Evolutionary conservation across 2,113 vertebrate species (phyloP).

Genomic region (Opisthocomus hoazin): DNA sequence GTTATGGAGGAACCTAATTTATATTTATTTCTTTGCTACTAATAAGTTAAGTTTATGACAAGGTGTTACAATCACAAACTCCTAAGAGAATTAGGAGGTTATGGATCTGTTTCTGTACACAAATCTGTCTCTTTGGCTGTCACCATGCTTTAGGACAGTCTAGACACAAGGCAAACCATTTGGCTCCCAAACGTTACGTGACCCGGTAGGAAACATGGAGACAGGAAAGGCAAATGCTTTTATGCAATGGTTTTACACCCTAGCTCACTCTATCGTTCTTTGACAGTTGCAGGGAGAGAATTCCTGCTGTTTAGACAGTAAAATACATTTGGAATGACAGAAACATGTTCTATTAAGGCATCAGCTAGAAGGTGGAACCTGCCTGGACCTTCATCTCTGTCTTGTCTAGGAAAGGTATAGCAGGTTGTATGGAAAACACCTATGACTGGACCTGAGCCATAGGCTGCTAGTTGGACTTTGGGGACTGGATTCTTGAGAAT

Average conservation of each 20-base stretch:
- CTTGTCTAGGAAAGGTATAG: background rate
- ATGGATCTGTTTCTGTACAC: background rate
- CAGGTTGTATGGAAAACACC: background rate
- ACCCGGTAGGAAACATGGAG: background rate
- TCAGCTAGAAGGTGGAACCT: too few relatives aligned
- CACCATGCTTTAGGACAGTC: background rate
- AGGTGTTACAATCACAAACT: background rate
- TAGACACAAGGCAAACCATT: background rate
- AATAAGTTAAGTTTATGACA: background rate
- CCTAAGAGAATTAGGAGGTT: background rate
- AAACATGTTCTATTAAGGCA: too few relatives aligned
- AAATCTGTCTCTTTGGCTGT: background rate
- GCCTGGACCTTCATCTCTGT: background rate
- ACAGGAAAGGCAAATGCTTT: background rate
- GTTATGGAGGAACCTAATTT: background rate
- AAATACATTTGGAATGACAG: too few relatives aligned
- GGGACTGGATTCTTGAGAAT: background rate
- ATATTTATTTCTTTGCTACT: background rate
- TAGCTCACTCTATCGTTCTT: background rate
- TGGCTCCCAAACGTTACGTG: background rate
- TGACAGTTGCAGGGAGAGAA: background rate
- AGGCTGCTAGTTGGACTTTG: background rate
- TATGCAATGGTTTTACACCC: background rate
- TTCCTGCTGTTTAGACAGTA: background rate
- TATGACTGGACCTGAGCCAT: background rate